Percentiles rank a stretch among this genome's conserved stretches.
Evolutionary conservation across 2,113 vertebrate genomes (phyloP).

Genomic region (Pollachius pollachius): DNA sequence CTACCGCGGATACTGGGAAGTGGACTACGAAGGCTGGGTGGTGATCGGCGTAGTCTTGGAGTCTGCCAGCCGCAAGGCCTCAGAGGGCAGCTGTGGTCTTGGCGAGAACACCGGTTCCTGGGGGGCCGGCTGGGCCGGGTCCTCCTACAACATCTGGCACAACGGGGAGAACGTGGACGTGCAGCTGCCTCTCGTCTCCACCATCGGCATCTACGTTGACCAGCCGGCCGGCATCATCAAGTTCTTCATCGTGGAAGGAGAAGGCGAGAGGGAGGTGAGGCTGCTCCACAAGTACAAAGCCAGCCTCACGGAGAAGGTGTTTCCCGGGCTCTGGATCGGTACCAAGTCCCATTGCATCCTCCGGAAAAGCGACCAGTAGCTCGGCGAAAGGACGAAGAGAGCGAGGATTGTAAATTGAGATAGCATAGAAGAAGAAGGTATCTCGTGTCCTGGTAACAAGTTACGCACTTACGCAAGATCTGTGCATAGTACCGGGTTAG

Average conservation of each 20-base stretch:
- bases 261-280: slow-evolving; percentile 54
- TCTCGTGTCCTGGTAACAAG: slow-evolving; percentile 46
- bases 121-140: slow-evolving; percentile 72
- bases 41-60: slow-evolving; percentile 65
- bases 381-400: not conserved
- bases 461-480: not conserved
- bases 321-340: slow-evolving; percentile 74
- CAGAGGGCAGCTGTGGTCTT: slow-evolving; percentile 64
- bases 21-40: slow-evolving; percentile 74
- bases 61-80: slow-evolving; percentile 51
- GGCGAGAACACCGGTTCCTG: slow-evolving; percentile 74
- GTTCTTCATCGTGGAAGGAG: slow-evolving; percentile 64
- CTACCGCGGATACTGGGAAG: slow-evolving; percentile 74
- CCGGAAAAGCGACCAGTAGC: slow-evolving; percentile 57
- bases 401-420: slow-evolving; percentile 15
- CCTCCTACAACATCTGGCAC: slow-evolving; percentile 75
- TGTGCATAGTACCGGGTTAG: not conserved
- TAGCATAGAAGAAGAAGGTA: not conserved
- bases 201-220: slow-evolving; percentile 70
- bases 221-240: slow-evolving; percentile 73
- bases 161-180: slow-evolving; percentile 62
- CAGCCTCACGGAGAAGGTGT: slow-evolving; percentile 55
- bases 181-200: slow-evolving; percentile 18
- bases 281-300: slow-evolving; percentile 65
- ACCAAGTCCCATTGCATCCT: slow-evolving; percentile 64